Evolutionary conservation across 2,113 vertebrate species (phyloP).

Genomic region (human (Homo sapiens)): GRCh38 chr15:69039001-69039500

Average conservation of each 20-base stretch:
- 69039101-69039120: neutral
- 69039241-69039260: neutral
- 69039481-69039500: neutral
- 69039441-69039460: neutral
- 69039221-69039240: neutral
- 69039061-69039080: fast-evolving
- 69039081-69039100: neutral
- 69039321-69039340: neutral
- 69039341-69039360: neutral
- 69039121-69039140: neutral
- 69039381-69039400: no score
- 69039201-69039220: neutral
- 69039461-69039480: neutral
- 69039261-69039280: neutral
- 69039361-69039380: neutral
- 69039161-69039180: neutral
- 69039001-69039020: fast-evolving
- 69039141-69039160: neutral
- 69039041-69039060: neutral
- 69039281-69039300: neutral
- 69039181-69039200: neutral
- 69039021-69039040: fast-evolving
- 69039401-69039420: neutral
- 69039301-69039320: neutral
- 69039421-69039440: neutral